Conservation (phyloP, 2,797 vertebrate species). For the Chiropotes sagulatus region DNA sequence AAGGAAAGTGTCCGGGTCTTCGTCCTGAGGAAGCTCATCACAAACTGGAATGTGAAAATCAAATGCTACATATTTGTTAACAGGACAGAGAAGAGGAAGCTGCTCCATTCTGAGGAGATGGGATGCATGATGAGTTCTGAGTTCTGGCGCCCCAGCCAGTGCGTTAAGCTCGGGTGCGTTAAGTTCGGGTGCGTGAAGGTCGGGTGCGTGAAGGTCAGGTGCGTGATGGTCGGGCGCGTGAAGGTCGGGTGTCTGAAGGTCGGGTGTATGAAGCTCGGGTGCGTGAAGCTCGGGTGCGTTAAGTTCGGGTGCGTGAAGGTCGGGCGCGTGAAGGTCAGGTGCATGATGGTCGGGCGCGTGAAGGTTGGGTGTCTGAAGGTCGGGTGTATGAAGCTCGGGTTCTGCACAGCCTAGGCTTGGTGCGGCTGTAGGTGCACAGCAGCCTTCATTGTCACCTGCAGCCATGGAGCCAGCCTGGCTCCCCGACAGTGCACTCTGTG, state of each 20-base stretch:
- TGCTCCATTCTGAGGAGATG: rapidly evolving
- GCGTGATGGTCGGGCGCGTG: no score
- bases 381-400: rapidly evolving
- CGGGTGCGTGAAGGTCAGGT: no score
- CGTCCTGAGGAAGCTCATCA: background rate
- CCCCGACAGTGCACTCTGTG: background rate
- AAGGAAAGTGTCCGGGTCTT: background rate
- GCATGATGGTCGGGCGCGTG: no score
- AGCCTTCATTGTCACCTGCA: no score
- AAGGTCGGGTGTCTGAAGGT: no score
- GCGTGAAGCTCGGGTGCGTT: no score
- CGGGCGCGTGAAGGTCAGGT: no score
- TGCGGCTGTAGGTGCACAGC: rapidly evolving
- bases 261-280: no score
- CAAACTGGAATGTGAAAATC: rapidly evolving
- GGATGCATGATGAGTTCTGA: rapidly evolving
- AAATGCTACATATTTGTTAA: rapidly evolving
- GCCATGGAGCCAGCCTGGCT: no score
- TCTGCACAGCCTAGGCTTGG: background rate
- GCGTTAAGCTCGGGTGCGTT: rapidly evolving
- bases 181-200: rapidly evolving
- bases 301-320: no score
- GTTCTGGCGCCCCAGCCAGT: rapidly evolving
- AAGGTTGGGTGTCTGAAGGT: no score
- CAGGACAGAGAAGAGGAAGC: rapidly evolving